A percentile compares a stretch with the other conserved stretches of the same genome.
These are phyloP conservation scores for Salminus brasiliensis DNA, from an alignment of 2,113 vertebrate genomes.

Conservation along the genomic window DNA sequence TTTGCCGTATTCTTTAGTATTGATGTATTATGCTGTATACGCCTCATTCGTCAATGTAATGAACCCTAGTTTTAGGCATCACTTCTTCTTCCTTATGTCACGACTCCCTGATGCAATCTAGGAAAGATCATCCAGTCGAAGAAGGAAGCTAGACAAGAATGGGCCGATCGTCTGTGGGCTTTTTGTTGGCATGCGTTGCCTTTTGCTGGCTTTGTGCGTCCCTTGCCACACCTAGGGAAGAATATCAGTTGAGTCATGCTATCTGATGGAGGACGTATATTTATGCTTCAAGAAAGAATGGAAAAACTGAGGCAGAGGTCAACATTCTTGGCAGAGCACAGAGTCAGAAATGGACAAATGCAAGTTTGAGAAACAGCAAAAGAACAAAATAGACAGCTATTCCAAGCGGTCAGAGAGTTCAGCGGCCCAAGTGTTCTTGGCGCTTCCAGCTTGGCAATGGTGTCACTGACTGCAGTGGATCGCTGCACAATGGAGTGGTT, in stretches of 20 bases:
- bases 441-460: neutral
- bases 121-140: conserved; percentile 35
- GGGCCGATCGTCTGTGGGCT: neutral
- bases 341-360: neutral
- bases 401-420: neutral
- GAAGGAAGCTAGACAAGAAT: conserved; percentile 25
- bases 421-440: neutral
- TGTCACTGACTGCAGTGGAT: neutral
- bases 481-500: neutral
- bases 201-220: neutral
- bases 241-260: conserved; percentile 33
- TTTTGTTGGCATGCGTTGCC: neutral
- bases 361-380: neutral
- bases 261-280: conserved; percentile 15
- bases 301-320: conserved; percentile 23
- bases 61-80: too few species aligned
- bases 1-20: too few species aligned
- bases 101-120: conserved; percentile 46
- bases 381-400: neutral
- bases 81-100: too few species aligned
- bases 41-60: neutral
- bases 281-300: conserved; percentile 6
- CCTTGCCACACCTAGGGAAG: conserved; percentile 21
- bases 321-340: neutral
- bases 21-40: neutral